Base-by-base conservation (phyloP, 2,113 vertebrate species). In the Callipepla squamata region DNA sequence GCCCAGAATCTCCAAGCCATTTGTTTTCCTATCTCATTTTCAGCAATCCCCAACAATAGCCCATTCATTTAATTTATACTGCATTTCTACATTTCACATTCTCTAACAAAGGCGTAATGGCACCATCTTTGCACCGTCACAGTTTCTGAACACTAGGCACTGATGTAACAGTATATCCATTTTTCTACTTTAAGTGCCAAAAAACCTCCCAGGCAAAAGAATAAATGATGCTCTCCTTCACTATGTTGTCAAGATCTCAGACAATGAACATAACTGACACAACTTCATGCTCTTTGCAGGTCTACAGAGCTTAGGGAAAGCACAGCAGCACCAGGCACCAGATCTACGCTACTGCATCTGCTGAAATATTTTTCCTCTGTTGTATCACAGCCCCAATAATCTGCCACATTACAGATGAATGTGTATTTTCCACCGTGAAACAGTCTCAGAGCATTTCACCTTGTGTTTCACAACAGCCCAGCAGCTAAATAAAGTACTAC, bases 1-100 rank as follows among this genome's bases (percentile, higher is more conserved):
- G n/a, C 36, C 61, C 87, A 72, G n/a, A 61, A 91, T n/a, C 26
- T 70, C 51, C 68, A 75, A 84, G 44, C 20, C 58, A 88, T 78
- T 94, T 94, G 57, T 92, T 92, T 93, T 83, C 89, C 94, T 61
- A 89, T 85, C 91, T 90, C 69, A 85, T 53, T 73, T 87, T 80
- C 44, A 36, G 51, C 65, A 89, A 89, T 59, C 72, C 70, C 89
- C 80, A 91, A 93, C 93, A 94, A 94, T 85, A 89, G 86, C 38
- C 91, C 50, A 91, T 93, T 96, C 67, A 85, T 78, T 90, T 78
- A 74, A 85, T 94, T 94, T 85, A 85, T 82, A 77, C 38, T 50
- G 76, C 22, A 68, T 80, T 93, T 85, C 89, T 75, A 65, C 51
- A 79, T 90, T 88, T 89, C 61, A 73, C 63, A 55, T 81, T 91